These are phyloP conservation scores for Triops longicaudatus DNA, from an alignment of 1,140 invertebrate genomes.

Conservation along the genomic window DNA sequence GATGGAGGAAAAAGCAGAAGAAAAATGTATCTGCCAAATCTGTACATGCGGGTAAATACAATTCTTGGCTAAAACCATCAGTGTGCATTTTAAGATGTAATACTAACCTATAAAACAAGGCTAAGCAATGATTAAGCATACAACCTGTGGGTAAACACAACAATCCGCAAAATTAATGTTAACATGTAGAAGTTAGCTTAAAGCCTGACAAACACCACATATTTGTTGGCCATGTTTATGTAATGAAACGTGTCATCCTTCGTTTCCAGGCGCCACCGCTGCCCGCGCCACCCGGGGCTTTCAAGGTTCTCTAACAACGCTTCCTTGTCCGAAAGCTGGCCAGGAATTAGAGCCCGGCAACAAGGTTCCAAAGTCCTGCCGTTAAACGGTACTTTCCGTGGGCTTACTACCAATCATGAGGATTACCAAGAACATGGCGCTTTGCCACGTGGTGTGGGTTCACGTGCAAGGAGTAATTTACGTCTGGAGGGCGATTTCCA, in stretches of 20 bases:
- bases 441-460: background rate
- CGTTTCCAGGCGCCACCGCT: background rate
- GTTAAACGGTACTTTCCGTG: background rate
- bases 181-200: too few relatives aligned
- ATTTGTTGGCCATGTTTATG: too few relatives aligned
- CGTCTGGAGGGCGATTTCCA: background rate
- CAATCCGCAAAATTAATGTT: background rate
- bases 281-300: background rate
- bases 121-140: too few relatives aligned
- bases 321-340: background rate
- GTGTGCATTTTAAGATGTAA: too few relatives aligned
- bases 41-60: background rate
- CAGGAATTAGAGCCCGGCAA: background rate
- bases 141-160: too few relatives aligned
- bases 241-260: background rate
- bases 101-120: too few relatives aligned
- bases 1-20: background rate
- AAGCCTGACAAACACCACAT: too few relatives aligned
- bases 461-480: background rate
- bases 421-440: background rate
- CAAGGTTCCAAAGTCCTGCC: background rate
- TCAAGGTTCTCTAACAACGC: background rate
- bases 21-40: background rate
- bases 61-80: too few relatives aligned
- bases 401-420: background rate